Evolutionary conservation across 2,113 vertebrate genomes (phyloP).

Genomic region (Sturnus vulgaris): DNA sequence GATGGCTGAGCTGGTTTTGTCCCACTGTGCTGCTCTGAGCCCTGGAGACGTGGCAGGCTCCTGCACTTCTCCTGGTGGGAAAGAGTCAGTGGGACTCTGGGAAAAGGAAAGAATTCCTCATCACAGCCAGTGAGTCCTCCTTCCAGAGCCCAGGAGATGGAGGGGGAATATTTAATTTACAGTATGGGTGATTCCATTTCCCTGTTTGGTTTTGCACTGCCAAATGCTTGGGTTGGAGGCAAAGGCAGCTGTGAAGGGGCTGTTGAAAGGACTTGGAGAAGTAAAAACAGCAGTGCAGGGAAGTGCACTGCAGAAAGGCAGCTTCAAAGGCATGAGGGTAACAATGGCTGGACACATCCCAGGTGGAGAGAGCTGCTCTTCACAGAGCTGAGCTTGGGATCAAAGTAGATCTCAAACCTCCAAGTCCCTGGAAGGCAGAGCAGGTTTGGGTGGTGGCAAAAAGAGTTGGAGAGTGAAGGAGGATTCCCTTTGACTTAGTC

Average conservation of each 20-base stretch:
- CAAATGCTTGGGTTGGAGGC: background rate
- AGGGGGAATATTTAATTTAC: background rate
- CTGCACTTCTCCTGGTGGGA: background rate
- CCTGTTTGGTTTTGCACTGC: background rate
- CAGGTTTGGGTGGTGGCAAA: background rate
- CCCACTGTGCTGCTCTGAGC: background rate
- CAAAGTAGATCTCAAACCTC: background rate
- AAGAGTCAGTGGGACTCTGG: background rate
- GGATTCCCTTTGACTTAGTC: background rate
- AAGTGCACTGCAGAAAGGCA: background rate
- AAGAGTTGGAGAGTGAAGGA: background rate
- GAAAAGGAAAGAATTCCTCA: background rate
- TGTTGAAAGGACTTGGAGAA: background rate
- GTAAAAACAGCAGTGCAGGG: background rate
- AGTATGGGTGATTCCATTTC: background rate
- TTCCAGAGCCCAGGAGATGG: background rate
- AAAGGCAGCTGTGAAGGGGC: constrained; percentile 3
- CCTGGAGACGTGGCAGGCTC: background rate
- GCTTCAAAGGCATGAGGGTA: constrained; percentile 15
- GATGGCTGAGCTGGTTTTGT: background rate
- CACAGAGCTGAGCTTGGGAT: background rate
- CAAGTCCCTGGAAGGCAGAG: background rate
- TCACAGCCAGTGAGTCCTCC: background rate
- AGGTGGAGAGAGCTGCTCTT: background rate
- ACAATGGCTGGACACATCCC: constrained; percentile 25